Evolutionary conservation across 2,113 vertebrate species (phyloP).

Genomic region (Fulica atra): DNA sequence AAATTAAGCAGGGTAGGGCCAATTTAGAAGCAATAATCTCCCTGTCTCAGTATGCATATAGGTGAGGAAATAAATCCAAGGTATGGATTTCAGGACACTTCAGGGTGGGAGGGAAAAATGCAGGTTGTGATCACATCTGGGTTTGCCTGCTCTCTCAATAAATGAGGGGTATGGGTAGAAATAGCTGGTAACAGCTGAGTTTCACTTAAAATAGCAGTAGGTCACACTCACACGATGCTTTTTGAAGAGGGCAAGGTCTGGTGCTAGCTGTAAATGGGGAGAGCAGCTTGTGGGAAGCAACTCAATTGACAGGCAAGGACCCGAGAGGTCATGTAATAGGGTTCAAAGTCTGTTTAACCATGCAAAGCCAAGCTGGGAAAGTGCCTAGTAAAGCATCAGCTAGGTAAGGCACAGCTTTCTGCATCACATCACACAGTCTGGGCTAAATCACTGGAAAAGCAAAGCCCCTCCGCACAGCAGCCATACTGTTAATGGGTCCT

Average conservation of each 20-base stretch:
- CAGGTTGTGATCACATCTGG: not conserved
- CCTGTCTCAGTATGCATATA: not conserved
- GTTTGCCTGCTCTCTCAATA: not conserved
- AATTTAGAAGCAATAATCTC: not conserved
- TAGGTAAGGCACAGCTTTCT: not conserved
- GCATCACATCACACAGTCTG: not conserved
- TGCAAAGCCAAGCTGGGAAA: not conserved
- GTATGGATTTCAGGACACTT: not conserved
- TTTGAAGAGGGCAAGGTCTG: not conserved
- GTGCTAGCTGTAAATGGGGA: constrained; percentile 23
- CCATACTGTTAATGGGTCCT: fast-evolving
- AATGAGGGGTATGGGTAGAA: not conserved
- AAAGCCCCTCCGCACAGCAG: not conserved
- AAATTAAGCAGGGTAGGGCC: not conserved
- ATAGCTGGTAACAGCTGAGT: not conserved
- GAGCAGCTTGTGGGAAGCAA: constrained; percentile 23
- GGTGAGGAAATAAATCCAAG: not conserved
- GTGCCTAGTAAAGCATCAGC: not conserved
- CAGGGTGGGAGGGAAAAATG: not conserved
- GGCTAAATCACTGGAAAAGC: not conserved
- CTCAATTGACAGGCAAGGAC: constrained; percentile 15
- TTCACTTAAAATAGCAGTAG: constrained; percentile 1
- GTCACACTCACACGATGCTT: not conserved
- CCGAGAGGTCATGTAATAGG: not conserved
- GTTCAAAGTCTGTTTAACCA: constrained; percentile 56